phyloP scores from a whole-genome alignment of 2,797 vertebrate genomes.

The Triplophysa yarkandensis region DNA sequence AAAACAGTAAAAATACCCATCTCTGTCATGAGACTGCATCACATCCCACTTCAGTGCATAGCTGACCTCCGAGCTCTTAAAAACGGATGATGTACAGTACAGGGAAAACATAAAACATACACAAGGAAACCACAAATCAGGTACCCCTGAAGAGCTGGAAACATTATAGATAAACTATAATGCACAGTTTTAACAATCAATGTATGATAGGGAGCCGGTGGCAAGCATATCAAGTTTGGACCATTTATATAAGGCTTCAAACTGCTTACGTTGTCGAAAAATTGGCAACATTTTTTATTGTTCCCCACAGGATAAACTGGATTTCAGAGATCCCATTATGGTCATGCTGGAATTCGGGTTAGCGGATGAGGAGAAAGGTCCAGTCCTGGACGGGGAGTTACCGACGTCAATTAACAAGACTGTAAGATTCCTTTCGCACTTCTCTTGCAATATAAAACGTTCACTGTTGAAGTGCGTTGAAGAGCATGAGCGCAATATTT shows the following conservation, averaged over 20 bases:
- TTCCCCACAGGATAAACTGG: constrained; percentile 80
- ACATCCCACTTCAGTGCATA: not conserved
- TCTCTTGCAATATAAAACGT: not conserved
- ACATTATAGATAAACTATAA: too few species aligned
- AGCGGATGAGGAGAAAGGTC: constrained; percentile 83
- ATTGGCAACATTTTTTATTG: not conserved
- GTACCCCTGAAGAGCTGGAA: not conserved
- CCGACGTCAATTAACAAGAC: constrained; percentile 86
- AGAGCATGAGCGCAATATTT: constrained; percentile 1
- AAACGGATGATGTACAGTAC: not conserved
- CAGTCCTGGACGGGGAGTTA: constrained; percentile 84
- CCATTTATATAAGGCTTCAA: not conserved
- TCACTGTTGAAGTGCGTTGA: not conserved
- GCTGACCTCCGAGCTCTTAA: constrained; percentile 7
- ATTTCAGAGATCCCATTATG: constrained; percentile 90
- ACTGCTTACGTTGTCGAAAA: constrained; percentile 19
- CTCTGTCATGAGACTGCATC: constrained; percentile 23
- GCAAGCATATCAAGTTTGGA: not conserved
- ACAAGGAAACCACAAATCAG: not conserved
- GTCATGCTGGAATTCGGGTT: constrained; percentile 88
- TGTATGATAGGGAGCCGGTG: not conserved
- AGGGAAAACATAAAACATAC: constrained; percentile 1
- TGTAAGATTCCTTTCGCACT: constrained; percentile 72
- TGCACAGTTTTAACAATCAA: not conserved
- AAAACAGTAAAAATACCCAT: constrained; percentile 46